Base-by-base conservation (phyloP, 2,113 vertebrate genomes). In the Hyperopisus bebe region DNA sequence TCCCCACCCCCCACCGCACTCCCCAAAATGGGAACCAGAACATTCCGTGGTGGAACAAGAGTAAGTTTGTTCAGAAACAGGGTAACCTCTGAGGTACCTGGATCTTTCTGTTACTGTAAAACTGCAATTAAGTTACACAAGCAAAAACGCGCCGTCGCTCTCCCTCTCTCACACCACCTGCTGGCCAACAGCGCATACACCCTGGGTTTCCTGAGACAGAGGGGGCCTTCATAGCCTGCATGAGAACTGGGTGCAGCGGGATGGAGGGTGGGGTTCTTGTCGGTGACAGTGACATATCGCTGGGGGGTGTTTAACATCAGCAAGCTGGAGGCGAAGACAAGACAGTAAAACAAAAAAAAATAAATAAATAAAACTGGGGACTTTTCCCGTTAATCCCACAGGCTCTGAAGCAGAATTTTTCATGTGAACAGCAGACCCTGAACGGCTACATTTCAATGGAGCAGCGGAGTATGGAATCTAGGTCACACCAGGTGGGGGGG, bases 161-260 rank as follows among this genome's bases (percentile, higher is more conserved):
- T 66, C 46, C 66, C 88, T 90, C 91, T 89, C 53, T 87, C 84
- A 42, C 88, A 80, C 90, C 92, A 92, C 90, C 92, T 92, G 91
- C 88, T 91, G 92, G 92, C 31, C 17, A 6, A 89, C 31, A 50
- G 70, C 19, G 85, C 15, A 86, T 83, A 35, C 24, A n/a, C n/a
- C 27, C 17, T 42, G 80, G 27, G 44, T 15, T 35, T 66, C 42
- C 50, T 21, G 39, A 77, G 42, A 53, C 50, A 84, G 48, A 35
- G 50, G n/a, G 19, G 19, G 39, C n/a, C 44, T 31, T 39, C 27
- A 31, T n/a, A 35, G 46, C 80, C 70, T 70, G 13, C 44, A 19
- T 66, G 47, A 51, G 17, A 90, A 15, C 62, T 31, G 10, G 24
- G 31, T 15, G 31, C 48, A 39, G 51, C 4, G 7, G 15, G 11